Percentiles rank a stretch among this genome's conserved stretches.
Conservation (phyloP, 37 sponge, comb jelly and placozoan genomes). For the Tethya wilhelma region DNA sequence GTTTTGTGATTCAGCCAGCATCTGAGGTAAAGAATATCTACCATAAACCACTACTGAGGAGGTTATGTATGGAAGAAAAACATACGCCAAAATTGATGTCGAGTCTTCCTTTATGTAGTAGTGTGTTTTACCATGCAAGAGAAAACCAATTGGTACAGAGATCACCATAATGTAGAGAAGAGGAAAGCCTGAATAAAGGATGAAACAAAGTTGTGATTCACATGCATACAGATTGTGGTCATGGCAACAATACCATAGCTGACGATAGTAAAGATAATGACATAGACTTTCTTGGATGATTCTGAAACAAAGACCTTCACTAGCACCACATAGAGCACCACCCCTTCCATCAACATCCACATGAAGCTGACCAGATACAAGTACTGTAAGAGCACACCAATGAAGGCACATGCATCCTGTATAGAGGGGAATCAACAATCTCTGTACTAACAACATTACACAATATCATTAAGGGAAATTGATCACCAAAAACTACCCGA, state of each 20-base stretch:
- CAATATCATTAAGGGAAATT: too few species aligned
- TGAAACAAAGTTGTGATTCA: too few species aligned
- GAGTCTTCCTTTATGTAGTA: too few species aligned
- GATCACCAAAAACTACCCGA: too few species aligned
- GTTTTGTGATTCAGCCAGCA: slow-evolving; percentile 38
- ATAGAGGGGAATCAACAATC: too few species aligned
- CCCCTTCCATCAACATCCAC: slow-evolving; percentile 85
- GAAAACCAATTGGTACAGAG: slow-evolving; percentile 16
- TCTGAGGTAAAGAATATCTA: slow-evolving; percentile 24
- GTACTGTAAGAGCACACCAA: slow-evolving; percentile 49
- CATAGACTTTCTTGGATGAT: not conserved
- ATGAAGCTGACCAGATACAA: slow-evolving; percentile 57
- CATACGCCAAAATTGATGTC: too few species aligned
- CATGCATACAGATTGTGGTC: not conserved
- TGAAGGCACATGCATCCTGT: slow-evolving; percentile 30
- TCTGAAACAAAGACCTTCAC: slow-evolving; percentile 50
- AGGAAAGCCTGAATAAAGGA: not conserved
- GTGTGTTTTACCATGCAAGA: slow-evolving; percentile 2
- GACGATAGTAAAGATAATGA: not conserved
- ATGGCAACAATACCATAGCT: slow-evolving; percentile 16
- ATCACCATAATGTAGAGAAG: not conserved
- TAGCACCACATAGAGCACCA: slow-evolving; percentile 52
- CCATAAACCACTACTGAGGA: too few species aligned
- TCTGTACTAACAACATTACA: too few species aligned
- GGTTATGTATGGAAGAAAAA: too few species aligned